phyloP scores from a whole-genome alignment of 2,797 vertebrate species.

The Pelochelys cantorii region DNA sequence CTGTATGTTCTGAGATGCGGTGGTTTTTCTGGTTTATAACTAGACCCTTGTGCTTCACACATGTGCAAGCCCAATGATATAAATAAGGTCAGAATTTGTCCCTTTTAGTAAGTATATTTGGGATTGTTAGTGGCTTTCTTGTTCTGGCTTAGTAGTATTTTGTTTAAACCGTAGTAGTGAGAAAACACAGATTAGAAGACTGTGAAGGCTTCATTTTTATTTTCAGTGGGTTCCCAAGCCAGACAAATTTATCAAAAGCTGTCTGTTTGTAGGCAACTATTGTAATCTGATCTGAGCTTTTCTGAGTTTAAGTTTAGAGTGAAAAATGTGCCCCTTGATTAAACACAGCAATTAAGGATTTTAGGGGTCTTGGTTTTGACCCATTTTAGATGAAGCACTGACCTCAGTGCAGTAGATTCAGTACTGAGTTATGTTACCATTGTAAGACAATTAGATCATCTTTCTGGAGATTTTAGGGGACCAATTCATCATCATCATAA shows the following conservation, averaged over 20 bases:
- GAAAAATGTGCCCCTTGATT: slow-evolving; percentile 10
- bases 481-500: slow-evolving; percentile 9
- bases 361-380: slow-evolving; percentile 18
- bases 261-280: not conserved
- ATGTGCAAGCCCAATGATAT: slow-evolving; percentile 9
- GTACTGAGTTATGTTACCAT: slow-evolving; percentile 27
- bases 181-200: not conserved
- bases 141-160: slow-evolving; percentile 11
- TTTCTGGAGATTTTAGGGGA: slow-evolving; percentile 43
- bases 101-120: slow-evolving; percentile 10
- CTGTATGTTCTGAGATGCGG: rapidly evolving
- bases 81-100: slow-evolving; percentile 45
- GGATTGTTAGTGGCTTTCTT: not conserved
- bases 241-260: slow-evolving; percentile 35
- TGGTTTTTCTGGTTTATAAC: slow-evolving; percentile 8
- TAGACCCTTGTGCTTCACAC: not conserved
- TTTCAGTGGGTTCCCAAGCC: slow-evolving; percentile 12
- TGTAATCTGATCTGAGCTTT: slow-evolving; percentile 43
- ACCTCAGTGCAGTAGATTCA: slow-evolving; percentile 11
- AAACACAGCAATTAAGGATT: slow-evolving; percentile 24
- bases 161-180: slow-evolving; percentile 18
- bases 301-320: slow-evolving; percentile 34
- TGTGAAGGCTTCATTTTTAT: not conserved
- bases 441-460: slow-evolving; percentile 44
- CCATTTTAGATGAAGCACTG: not conserved